phyloP scores from a whole-genome alignment of 2,113 vertebrate genomes.

The Hydrochoerus hydrochaeris region DNA sequence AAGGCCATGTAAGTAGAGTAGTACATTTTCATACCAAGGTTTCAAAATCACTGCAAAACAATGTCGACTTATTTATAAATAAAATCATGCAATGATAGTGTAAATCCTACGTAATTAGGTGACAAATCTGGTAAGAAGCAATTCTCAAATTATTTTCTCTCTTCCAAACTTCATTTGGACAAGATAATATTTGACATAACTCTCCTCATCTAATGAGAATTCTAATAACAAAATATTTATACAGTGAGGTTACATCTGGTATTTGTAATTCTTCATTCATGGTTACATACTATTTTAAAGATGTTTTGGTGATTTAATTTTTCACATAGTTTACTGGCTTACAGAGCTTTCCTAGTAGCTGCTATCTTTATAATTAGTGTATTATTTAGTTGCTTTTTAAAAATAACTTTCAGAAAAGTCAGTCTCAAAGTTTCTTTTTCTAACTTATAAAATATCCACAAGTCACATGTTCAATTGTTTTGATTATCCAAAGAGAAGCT shows the following conservation, averaged over 20 bases:
- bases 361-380: not conserved
- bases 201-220: constrained; percentile 4
- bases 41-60: constrained; percentile 52
- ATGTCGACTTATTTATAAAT: constrained; percentile 22
- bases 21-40: not conserved
- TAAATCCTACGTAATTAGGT: constrained; percentile 61
- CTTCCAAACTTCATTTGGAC: constrained; percentile 31
- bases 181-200: constrained; percentile 29
- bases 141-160: not conserved
- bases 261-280: constrained; percentile 43
- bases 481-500: not conserved
- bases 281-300: constrained; percentile 58
- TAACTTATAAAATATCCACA: constrained; percentile 35
- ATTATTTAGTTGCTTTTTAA: constrained; percentile 54
- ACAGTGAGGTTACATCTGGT: not conserved
- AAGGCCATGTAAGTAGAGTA: constrained; percentile 8
- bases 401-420: constrained; percentile 13
- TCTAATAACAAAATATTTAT: constrained; percentile 39
- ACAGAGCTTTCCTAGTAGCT: not conserved
- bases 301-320: constrained; percentile 61
- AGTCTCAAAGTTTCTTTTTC: constrained; percentile 4
- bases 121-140: constrained; percentile 52
- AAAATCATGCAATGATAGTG: not conserved
- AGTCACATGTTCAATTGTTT: not conserved
- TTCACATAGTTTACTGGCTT: not conserved